Evolutionary conservation across 2,113 vertebrate genomes (phyloP).

Genomic region (Gila orcuttii): DNA sequence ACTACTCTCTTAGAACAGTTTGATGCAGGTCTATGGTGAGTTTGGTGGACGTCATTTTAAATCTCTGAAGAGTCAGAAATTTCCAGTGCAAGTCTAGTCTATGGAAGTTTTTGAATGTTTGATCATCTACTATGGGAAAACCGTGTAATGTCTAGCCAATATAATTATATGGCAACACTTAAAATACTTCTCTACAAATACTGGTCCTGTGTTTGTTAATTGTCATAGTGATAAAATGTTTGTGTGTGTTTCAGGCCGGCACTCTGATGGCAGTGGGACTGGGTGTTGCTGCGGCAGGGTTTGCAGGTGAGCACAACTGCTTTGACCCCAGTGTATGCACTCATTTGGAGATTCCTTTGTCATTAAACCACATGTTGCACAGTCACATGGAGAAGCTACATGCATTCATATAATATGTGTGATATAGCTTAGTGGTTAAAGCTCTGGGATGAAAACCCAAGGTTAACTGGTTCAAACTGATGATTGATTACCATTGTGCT

Average conservation of each 20-base stretch:
- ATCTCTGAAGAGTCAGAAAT: not conserved
- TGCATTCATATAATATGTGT: not conserved
- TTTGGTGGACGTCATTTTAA: too few relatives aligned
- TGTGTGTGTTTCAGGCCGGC: slow-evolving; percentile 73
- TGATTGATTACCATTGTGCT: slow-evolving; percentile 17
- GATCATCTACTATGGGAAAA: not conserved
- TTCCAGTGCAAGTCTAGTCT: not conserved
- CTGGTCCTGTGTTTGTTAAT: not conserved
- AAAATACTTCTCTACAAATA: not conserved
- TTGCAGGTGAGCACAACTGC: slow-evolving; percentile 82
- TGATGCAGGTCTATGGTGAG: too few relatives aligned
- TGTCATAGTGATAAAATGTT: not conserved
- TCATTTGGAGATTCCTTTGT: not conserved
- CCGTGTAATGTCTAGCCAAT: not conserved
- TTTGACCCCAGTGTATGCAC: not conserved
- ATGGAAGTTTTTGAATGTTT: not conserved
- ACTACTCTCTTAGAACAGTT: too few relatives aligned
- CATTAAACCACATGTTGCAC: not conserved
- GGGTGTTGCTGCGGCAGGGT: slow-evolving; percentile 85
- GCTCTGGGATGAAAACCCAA: not conserved
- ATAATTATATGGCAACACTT: not conserved
- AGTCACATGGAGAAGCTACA: not conserved
- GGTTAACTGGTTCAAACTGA: not conserved
- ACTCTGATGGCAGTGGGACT: slow-evolving; percentile 88
- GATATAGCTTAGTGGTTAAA: slow-evolving; percentile 10